A percentile compares a stretch with the other conserved stretches of the same genome.
These are phyloP conservation scores for Atrichornis clamosus DNA, from an alignment of 2,113 vertebrate genomes.

Conservation along the genomic window DNA sequence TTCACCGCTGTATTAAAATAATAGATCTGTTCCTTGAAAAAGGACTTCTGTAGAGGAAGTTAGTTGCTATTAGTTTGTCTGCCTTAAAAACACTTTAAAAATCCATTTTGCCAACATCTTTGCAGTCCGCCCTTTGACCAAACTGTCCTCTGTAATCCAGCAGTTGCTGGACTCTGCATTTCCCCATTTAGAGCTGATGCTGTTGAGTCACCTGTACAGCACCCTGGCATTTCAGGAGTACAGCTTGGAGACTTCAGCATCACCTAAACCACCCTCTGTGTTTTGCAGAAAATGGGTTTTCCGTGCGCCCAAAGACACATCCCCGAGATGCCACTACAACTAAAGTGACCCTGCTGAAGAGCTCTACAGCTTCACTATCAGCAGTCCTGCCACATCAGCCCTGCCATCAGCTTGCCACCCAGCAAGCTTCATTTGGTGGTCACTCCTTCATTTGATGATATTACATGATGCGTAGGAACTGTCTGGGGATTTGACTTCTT, in stretches of 20 bases:
- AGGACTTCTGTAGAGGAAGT: background rate
- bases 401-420: background rate
- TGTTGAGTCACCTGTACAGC: background rate
- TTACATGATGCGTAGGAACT: background rate
- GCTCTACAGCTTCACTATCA: background rate
- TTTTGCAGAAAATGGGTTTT: background rate
- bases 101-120: background rate
- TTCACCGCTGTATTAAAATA: background rate
- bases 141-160: background rate
- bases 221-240: background rate
- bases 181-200: background rate
- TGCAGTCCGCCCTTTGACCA: background rate
- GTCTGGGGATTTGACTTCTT: background rate
- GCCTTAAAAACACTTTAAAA: background rate
- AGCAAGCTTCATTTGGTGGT: background rate
- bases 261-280: background rate
- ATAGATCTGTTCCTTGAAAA: background rate
- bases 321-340: background rate
- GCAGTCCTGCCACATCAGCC: background rate
- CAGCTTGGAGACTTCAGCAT: background rate
- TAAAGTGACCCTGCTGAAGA: background rate
- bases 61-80: background rate
- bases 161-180: background rate
- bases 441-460: background rate
- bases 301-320: accelerated